Base-by-base conservation (phyloP, 1,140 invertebrate genomes). In the Drosophila busckii region DNA sequence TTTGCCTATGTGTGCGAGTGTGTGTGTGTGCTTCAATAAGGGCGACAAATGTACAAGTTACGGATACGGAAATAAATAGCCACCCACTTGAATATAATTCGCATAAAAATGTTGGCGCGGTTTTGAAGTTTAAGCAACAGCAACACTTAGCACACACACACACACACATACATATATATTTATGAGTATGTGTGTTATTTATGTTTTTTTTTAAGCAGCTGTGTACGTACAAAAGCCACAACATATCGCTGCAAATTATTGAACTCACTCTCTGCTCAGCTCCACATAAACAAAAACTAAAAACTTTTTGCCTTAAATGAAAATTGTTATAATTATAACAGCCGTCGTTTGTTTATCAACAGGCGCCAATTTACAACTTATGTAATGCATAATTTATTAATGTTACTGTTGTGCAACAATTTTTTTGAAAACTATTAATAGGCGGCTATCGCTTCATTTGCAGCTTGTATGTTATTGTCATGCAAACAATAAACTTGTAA, bases 361-460 rank as follows among this genome's bases (percentile, higher is more conserved):
- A 32, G 7, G 17, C 19, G 16, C 13, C 19, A 22, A 29, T 44
- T 31, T 12, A 40, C 6, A 20, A 28, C n/a, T 10, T 45, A 32
- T 35, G 40, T 25, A 60, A 53, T n/a, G 32, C 15, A 31, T 44
- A 32, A 53, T 53, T 60, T 60, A 60, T 60, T 53, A 20, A 8
- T 45, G 32, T 40, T 45, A 60, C 53, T 60, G 38, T 5, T 17
- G 23, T 19, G n/a, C n/a, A n/a, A n/a, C n/a, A n/a, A n/a, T n/a
- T n/a, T n/a, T n/a, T n/a, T n/a, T n/a, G n/a, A n/a, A n/a, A n/a
- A n/a, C n/a, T n/a, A n/a, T n/a, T n/a, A n/a, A n/a, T n/a, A n/a
- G n/a, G n/a, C n/a, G n/a, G n/a, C n/a, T n/a, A 60, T 60, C 49
- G 34, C 32, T 53, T 60, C 40, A 60, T 54, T 59, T 59, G 31